A percentile compares a stretch with the other conserved stretches of the same genome.
phyloP scores from a whole-genome alignment of 2,888 invertebrate genomes.

The Metopia argyrocephala region DNA sequence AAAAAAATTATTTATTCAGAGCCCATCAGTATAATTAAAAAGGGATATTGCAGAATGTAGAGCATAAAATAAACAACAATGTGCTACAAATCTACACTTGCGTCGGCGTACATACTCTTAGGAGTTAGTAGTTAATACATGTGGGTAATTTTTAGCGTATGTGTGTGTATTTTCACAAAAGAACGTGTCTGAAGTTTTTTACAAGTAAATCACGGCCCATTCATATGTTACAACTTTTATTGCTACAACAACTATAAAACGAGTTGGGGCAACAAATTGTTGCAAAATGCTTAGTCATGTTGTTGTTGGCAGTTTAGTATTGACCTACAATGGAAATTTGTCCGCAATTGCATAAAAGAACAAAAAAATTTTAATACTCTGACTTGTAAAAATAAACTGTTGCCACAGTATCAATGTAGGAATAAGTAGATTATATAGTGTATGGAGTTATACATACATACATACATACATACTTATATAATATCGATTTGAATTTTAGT shows the following conservation, averaged over 20 bases:
- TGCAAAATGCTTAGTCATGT: no score
- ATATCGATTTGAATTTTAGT: no score
- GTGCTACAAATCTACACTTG: no score
- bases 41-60: no score
- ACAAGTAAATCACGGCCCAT: slow-evolving; percentile 30
- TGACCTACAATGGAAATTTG: background rate
- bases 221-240: slow-evolving; percentile 45
- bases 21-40: no score
- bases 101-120: slow-evolving; percentile 52
- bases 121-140: background rate
- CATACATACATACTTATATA: no score
- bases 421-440: no score
- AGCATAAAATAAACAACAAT: no score
- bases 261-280: slow-evolving; percentile 6
- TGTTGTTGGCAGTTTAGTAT: background rate
- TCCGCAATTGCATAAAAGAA: background rate
- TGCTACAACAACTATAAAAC: no score
- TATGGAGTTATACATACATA: no score
- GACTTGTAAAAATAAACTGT: background rate
- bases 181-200: slow-evolving; percentile 1
- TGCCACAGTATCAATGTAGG: background rate
- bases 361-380: background rate
- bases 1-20: no score
- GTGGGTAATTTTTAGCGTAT: background rate
- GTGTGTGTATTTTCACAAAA: slow-evolving; percentile 27